Base-by-base conservation (phyloP, 37 sponge, comb jelly and placozoan genomes). In the Lycopodina hypogea region DNA sequence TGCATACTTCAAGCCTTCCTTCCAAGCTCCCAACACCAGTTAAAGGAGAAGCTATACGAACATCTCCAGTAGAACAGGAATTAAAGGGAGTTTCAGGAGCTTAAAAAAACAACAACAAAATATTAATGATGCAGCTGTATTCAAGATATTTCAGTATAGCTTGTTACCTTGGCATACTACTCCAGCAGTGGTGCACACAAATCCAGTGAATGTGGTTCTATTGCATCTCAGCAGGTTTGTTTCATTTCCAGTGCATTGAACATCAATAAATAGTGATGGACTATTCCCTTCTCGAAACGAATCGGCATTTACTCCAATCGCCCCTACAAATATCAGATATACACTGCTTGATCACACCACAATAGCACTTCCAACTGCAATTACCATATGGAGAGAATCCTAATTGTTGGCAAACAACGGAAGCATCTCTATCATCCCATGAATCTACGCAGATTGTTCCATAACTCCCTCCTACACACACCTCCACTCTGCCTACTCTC, bases 311-410 rank as follows among this genome's bases (percentile, higher is more conserved):
- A 76, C 42, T 41, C 14, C 29, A 62, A 76, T 76, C 12, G 77
- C 77, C 17, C 77, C 77, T 76, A 64, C 1, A 24, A 2, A 42
- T n/a, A 45, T 45, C 48, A 45, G 9, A 45, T 45, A 4, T 12
- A 45, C 48, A n/a, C n/a, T n/a, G n/a, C n/a, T n/a, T n/a, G n/a
- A n/a, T n/a, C n/a, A n/a, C n/a, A n/a, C n/a, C n/a, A n/a, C n/a
- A n/a, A n/a, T n/a, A n/a, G n/a, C n/a, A n/a, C n/a, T n/a, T n/a
- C n/a, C n/a, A 9, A 45, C 48, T 45, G 4, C 8, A 9, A 4
- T 45, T 45, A 83, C 83, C 83, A 56, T 83, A 76, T 37, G 77
- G 60, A 36, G 83, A 83, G 42, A 83, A 75, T 33, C 77, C 69
- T 0, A 75, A 77, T 32, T 83, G 83, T 59, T 57, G 56, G 55